Evolutionary conservation across 1,140 invertebrate species (phyloP), one percentile per base, ranked within the genome.

Genomic region (Leptinotarsa undecemlineata): DNA sequence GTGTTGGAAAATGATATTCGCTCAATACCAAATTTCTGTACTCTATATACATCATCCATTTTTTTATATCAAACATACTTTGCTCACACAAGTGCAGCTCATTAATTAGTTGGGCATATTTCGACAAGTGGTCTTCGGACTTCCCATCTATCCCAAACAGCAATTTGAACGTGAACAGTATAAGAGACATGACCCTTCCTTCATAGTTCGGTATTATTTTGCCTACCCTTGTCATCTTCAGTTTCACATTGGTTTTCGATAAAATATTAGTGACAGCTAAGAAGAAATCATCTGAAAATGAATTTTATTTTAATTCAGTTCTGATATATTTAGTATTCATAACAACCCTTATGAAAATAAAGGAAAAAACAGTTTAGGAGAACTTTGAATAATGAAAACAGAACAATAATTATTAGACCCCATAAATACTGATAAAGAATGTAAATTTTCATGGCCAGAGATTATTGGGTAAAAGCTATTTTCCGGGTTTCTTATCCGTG

Each of bases 1-100:
- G 74, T 15, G 90, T 89, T 20, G 88, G 88, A 77, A 87, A 87
- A 81, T 90, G 90, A 71, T 86, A 80, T 48, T 86, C 83, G 0
- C 82, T 76, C 2, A 92, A 75, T 57, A 90, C 81, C 3, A 82
- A 75, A 69, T 87, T 87, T 6, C 91, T 86, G 80, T 90, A 88
- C 75, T 89, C 87, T 3, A 92, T 87, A 78, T 88, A 90, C 57
- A 87, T 77, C 75, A 90, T 87, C 91, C 91, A 92, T 33, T 91
- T 87, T 14, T 85, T 82, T 79, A 89, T 89, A 69, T 88, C 88
- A 79, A 92, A 92, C 19, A 91, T 85, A 62, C 85, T 84, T 3
- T 80, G 66, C 82, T 91, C 87, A 14, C 90, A 85, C 72, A 84
- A 82, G 5, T 84, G 81, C 2, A n/a, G 23, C 11, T 47, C 33